A percentile compares a stretch with the other conserved stretches of the same genome.
These are phyloP conservation scores for Halcyon smyrnensis DNA, from an alignment of 2,797 vertebrate species.

Conservation along the genomic window DNA sequence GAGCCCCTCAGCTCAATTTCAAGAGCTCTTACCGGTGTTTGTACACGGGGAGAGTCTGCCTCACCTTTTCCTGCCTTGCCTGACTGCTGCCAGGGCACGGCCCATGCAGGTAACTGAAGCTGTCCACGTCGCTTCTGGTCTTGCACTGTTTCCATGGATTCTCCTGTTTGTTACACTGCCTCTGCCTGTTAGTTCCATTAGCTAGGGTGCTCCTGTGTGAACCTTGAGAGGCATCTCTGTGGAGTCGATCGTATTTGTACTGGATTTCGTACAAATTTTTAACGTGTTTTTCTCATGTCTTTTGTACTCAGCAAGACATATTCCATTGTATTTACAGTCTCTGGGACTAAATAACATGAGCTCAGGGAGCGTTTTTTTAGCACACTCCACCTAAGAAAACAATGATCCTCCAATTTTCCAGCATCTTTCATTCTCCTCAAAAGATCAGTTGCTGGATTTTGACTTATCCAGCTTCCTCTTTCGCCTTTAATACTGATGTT, in stretches of 20 bases:
- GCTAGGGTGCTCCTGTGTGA: neutral
- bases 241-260: neutral
- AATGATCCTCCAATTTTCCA: neutral
- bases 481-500: neutral
- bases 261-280: neutral
- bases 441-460: slow-evolving; percentile 21
- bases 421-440: neutral
- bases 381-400: slow-evolving; percentile 6
- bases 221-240: neutral
- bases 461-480: slow-evolving; percentile 14
- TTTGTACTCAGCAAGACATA: neutral
- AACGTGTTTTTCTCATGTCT: neutral
- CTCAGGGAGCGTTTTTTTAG: neutral
- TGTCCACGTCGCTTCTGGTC: neutral
- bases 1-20: neutral
- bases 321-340: neutral
- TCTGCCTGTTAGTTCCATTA: slow-evolving; percentile 7
- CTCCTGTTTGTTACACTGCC: neutral
- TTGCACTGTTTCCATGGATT: neutral
- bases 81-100: neutral
- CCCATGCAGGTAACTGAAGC: neutral
- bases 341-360: neutral
- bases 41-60: neutral
- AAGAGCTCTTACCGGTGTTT: neutral
- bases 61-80: neutral